Base-by-base conservation (phyloP, 2,888 invertebrate genomes). In the Slavum lentiscoides region DNA sequence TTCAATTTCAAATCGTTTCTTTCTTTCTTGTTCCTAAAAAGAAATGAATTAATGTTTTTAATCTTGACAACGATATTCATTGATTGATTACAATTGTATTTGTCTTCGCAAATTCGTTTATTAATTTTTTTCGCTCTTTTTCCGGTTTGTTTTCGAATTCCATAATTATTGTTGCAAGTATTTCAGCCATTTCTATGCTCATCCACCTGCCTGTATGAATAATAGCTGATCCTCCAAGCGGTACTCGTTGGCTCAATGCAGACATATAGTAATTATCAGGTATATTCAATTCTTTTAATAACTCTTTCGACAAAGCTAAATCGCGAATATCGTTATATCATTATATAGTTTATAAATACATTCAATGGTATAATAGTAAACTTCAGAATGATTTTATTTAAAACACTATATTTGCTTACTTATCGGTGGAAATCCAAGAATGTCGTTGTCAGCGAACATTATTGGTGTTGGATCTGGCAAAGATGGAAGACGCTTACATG, bases 401-500 rank as follows among this genome's bases (percentile, higher is more conserved):
- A 19, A 30, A 55, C 7, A 13, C 0, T 37, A 9, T 55, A 3
- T 8, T 39, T 74, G 66, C 77, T 37, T 49, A 77, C 77, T 37
- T 61, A 77, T 62, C 17, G 77, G 69, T 0, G 77, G 69, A 9
- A 62, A 58, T 67, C 75, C 75, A 23, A 75, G 43, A 19, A 67
- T 11, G 13, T 69, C 23, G 11, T 77, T 43, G 17, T 61, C n/a
- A 6, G 30, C 17, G 8, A 77, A 77, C 37, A 77, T 64, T 6
- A 67, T 58, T 13, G 77, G 77, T 17, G 21, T 70, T 6, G 62
- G 11, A 62, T 77, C 53, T 39, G 77, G 77, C 77, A 69, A 77
- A 7, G 69, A 7, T 1, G 77, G 77, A 19, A 77, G 62, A 67
- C 43, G 67, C 1, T 43, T 39, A 55, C 75, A 75, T 6, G 2